These are phyloP conservation scores for Prunella fulvescens DNA, from an alignment of 2,113 vertebrate species.

Conservation along the genomic window DNA sequence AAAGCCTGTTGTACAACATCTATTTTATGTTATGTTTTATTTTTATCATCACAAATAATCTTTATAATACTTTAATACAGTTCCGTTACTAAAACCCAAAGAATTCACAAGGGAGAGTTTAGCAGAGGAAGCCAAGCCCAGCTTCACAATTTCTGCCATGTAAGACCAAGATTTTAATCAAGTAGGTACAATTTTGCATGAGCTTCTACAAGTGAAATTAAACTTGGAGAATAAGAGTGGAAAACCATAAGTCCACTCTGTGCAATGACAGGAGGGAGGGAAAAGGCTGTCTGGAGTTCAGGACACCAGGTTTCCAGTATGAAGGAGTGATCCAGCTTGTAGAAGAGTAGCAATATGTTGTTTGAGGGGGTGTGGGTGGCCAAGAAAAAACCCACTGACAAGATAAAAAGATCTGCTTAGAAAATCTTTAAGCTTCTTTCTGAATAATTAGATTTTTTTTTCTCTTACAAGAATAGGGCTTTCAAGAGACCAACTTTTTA, in stretches of 20 bases:
- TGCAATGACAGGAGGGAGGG: background rate
- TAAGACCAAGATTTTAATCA: background rate
- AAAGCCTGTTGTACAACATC: background rate
- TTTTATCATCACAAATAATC: background rate
- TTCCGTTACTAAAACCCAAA: background rate
- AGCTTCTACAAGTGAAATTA: background rate
- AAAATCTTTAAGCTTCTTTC: background rate
- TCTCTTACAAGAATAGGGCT: background rate
- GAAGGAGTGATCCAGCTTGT: background rate
- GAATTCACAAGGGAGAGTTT: background rate
- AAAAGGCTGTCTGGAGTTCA: background rate
- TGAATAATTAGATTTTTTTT: background rate
- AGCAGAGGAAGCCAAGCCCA: background rate
- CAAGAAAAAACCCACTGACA: background rate
- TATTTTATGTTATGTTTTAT: background rate
- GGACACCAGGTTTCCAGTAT: background rate
- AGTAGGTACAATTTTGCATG: background rate
- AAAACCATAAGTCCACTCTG: background rate
- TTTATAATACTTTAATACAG: background rate
- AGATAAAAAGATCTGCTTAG: background rate
- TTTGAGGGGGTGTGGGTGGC: background rate
- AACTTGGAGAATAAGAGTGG: background rate
- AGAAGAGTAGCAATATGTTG: background rate
- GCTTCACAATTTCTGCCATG: background rate
- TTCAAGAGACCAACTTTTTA: background rate